phyloP scores from a whole-genome alignment of 2,888 invertebrate genomes.

The Coelinius sp. region DNA sequence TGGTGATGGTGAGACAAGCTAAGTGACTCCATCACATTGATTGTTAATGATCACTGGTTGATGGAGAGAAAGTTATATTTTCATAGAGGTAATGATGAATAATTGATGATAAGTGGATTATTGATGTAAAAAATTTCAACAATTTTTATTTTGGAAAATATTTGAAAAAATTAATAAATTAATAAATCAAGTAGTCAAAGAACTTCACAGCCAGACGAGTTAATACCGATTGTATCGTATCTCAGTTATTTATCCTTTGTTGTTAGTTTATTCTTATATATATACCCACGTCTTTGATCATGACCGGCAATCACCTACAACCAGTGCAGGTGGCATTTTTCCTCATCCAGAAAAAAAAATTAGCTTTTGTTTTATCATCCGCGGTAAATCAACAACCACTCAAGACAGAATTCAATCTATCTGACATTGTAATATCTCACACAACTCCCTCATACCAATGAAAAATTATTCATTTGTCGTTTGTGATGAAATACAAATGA shows the following conservation, averaged over 20 bases:
- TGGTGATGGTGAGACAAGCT: too few relatives aligned
- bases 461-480: slow-evolving; percentile 12
- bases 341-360: background rate
- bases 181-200: slow-evolving; percentile 8
- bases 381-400: slow-evolving; percentile 13
- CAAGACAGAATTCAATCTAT: slow-evolving; percentile 9
- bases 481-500: slow-evolving; percentile 6
- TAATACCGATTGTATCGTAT: background rate
- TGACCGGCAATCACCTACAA: slow-evolving; percentile 9
- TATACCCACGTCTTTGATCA: background rate
- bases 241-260: slow-evolving; percentile 6
- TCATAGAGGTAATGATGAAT: background rate
- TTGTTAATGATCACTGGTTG: background rate
- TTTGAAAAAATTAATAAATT: slow-evolving; percentile 2
- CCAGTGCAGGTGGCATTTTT: background rate
- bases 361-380: background rate
- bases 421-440: slow-evolving; percentile 2
- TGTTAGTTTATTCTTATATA: background rate
- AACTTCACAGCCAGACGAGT: background rate
- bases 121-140: background rate
- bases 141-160: slow-evolving; percentile 7
- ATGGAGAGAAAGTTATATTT: slow-evolving; percentile 6
- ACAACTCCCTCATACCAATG: background rate
- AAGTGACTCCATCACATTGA: background rate
- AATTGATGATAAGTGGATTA: background rate